Conservation (phyloP, 2,888 invertebrate species). For the Phorcus lineatus region DNA sequence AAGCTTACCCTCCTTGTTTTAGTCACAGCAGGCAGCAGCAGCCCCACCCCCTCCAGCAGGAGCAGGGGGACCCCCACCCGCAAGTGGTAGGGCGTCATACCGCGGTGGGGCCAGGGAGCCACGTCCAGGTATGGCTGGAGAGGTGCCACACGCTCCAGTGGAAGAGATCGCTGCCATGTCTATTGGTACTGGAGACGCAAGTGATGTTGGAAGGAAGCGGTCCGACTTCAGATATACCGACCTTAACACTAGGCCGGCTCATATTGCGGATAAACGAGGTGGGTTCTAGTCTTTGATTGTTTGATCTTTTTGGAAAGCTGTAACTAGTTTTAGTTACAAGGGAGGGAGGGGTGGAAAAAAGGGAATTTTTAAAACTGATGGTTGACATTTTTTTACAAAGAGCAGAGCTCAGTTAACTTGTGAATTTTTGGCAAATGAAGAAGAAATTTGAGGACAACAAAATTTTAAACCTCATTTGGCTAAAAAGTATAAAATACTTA, state of each 20-base stretch:
- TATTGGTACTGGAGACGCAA: constrained; percentile 50
- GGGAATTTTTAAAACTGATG: no score
- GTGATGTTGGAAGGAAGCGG: constrained; percentile 33
- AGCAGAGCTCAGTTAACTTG: no score
- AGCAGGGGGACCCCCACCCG: constrained; percentile 52
- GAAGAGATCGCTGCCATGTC: constrained; percentile 51
- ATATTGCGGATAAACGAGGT: constrained; percentile 58
- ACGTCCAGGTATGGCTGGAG: constrained; percentile 56
- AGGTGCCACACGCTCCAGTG: constrained; percentile 43
- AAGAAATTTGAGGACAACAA: no score
- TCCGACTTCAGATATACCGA: constrained; percentile 43
- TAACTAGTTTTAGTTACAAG: no score
- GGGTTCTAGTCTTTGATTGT: neutral
- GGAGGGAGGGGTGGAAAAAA: no score
- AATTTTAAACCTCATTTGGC: no score
- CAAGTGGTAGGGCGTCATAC: constrained; percentile 65
- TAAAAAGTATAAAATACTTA: no score
- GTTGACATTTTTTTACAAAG: no score
- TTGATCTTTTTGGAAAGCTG: neutral
- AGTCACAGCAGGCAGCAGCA: constrained; percentile 26
- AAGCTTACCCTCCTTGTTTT: no score
- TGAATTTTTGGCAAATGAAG: no score
- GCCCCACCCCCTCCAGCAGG: constrained; percentile 42
- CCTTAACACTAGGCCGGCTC: constrained; percentile 56
- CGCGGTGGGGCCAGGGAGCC: constrained; percentile 63